phyloP scores from a whole-genome alignment of 2,113 vertebrate species.

The Gavia stellata region DNA sequence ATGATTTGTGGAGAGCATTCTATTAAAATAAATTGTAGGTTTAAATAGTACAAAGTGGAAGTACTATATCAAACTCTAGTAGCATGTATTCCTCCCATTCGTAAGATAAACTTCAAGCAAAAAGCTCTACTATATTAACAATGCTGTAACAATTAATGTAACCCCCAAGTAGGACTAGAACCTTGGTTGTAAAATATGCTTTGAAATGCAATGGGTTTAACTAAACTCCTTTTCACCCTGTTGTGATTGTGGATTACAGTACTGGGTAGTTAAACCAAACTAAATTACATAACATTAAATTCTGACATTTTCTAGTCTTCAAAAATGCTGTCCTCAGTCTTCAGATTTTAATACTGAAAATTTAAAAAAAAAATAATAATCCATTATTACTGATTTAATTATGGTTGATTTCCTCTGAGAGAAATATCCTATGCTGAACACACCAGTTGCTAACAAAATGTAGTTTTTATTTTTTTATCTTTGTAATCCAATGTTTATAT shows the following conservation, averaged over 20 bases:
- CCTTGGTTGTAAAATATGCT: neutral
- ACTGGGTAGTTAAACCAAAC: neutral
- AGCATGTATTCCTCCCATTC: neutral
- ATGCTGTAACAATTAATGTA: neutral
- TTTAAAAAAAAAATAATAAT: neutral
- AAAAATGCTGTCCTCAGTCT: neutral
- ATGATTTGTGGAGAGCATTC: neutral
- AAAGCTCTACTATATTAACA: neutral
- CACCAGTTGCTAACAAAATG: neutral
- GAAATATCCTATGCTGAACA: neutral
- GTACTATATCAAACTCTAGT: neutral
- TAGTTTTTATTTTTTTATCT: neutral
- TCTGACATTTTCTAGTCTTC: neutral
- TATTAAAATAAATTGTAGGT: neutral
- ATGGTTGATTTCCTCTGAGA: neutral
- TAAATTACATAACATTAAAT: neutral
- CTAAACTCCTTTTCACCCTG: neutral
- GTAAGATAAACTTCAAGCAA: neutral
- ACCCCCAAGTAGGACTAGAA: neutral
- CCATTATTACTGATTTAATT: neutral
- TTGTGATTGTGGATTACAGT: neutral
- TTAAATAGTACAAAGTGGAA: neutral
- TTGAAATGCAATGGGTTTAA: neutral
- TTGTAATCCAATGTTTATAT: neutral
- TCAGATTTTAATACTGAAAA: neutral